phyloP scores from a whole-genome alignment of 1,140 invertebrate genomes.

The Neuroterus valhalla region DNA sequence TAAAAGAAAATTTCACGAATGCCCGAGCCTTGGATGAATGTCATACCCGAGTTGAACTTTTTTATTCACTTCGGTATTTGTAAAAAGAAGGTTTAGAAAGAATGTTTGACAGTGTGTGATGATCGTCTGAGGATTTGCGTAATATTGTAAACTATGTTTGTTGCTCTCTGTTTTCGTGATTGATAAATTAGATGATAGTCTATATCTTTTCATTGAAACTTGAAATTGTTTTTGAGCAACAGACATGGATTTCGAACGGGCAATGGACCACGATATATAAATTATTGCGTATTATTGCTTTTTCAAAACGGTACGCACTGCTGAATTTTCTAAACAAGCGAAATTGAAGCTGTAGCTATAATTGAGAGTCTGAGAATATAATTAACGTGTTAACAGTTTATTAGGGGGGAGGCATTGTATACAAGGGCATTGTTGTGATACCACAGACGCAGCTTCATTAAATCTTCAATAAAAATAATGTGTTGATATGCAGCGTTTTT shows the following conservation, averaged over 20 bases:
- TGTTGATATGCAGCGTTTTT: conserved; percentile 59
- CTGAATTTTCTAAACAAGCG: conserved; percentile 47
- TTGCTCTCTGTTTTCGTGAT: conserved; percentile 4
- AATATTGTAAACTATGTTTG: conserved; percentile 29
- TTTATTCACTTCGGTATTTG: conserved; percentile 30
- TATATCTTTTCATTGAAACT: conserved; percentile 32
- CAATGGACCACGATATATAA: conserved; percentile 57
- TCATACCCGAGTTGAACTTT: conserved; percentile 16
- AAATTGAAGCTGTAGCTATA: conserved; percentile 48
- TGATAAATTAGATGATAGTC: neutral
- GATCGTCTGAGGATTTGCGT: conserved; percentile 30
- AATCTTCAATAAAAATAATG: conserved; percentile 63
- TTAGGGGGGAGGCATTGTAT: conserved; percentile 59
- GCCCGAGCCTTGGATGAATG: conserved; percentile 23
- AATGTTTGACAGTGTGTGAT: conserved; percentile 12
- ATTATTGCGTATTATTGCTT: conserved; percentile 43
- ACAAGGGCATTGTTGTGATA: conserved; percentile 69
- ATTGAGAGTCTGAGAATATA: conserved; percentile 41
- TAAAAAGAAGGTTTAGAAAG: conserved; percentile 18
- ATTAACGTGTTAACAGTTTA: conserved; percentile 44
- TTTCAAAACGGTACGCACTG: conserved; percentile 46
- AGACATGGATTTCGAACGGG: conserved; percentile 40
- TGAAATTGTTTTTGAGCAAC: conserved; percentile 33
- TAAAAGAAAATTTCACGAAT: conserved; percentile 37
- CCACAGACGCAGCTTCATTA: conserved; percentile 68